A percentile compares a stretch with the other conserved stretches of the same genome.
These are phyloP conservation scores for Apotomis capreana DNA, from an alignment of 2,888 invertebrate species.

Conservation along the genomic window DNA sequence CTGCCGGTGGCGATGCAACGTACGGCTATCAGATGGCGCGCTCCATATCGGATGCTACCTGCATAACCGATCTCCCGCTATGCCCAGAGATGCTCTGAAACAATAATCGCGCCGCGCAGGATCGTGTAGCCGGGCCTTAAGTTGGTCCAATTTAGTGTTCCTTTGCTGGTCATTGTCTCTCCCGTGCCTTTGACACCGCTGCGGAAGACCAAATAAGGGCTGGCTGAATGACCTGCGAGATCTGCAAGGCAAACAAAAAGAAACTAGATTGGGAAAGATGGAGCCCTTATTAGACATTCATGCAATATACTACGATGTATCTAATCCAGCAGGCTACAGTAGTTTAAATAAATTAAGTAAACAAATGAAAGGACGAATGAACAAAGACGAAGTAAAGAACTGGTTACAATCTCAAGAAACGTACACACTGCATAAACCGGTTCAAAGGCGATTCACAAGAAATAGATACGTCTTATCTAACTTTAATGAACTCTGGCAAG, in stretches of 20 bases:
- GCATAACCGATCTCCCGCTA: conserved; percentile 49
- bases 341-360: too few relatives aligned
- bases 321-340: too few relatives aligned
- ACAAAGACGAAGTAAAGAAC: too few relatives aligned
- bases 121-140: conserved; percentile 22
- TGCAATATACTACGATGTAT: too few relatives aligned
- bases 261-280: too few relatives aligned
- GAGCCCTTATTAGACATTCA: too few relatives aligned
- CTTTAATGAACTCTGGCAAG: too few relatives aligned
- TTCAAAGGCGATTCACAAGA: too few relatives aligned
- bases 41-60: conserved; percentile 69
- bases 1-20: conserved; percentile 55
- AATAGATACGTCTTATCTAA: too few relatives aligned
- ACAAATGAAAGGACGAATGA: too few relatives aligned
- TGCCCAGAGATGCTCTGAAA: conserved; percentile 59
- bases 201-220: conserved; percentile 38
- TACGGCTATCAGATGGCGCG: conserved; percentile 69
- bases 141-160: conserved; percentile 39
- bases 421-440: too few relatives aligned
- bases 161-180: conserved; percentile 41
- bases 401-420: too few relatives aligned
- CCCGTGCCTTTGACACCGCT: conserved; percentile 36
- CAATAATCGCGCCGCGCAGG: conserved; percentile 54
- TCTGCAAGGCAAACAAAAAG: neutral
- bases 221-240: conserved; percentile 38